These are phyloP conservation scores for Sylvilagus floridanus DNA, from an alignment of 2,797 vertebrate genomes.

Conservation along the genomic window DNA sequence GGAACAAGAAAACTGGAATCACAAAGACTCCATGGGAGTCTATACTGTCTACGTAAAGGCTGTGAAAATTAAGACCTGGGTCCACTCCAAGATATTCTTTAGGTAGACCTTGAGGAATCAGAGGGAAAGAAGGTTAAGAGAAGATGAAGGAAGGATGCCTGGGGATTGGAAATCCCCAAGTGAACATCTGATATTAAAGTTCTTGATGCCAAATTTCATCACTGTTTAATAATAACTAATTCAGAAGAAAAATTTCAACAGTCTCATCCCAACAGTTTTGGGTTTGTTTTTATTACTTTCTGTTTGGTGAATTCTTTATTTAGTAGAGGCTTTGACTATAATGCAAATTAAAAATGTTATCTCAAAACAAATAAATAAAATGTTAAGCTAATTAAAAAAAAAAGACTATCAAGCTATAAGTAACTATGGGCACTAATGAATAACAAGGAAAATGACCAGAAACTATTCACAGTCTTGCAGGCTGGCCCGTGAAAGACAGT, in stretches of 20 bases:
- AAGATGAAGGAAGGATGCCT: not conserved
- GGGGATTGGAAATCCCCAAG: constrained; percentile 16
- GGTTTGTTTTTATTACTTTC: not conserved
- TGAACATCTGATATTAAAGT: constrained; percentile 38
- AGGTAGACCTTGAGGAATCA: constrained; percentile 22
- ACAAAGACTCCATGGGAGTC: not conserved
- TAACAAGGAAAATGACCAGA: constrained; percentile 40
- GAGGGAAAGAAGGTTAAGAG: not conserved
- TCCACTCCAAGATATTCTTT: not conserved
- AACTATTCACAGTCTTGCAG: constrained; percentile 7
- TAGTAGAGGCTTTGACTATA: too few species aligned
- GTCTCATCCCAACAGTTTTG: not conserved
- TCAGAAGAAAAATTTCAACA: constrained; percentile 14
- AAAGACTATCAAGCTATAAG: not conserved
- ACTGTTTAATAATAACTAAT: not conserved
- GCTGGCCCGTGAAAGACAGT: not conserved
- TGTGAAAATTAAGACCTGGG: not conserved
- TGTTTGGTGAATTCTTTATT: too few species aligned
- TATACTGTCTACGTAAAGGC: not conserved
- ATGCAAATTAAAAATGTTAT: too few species aligned
- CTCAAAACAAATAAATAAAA: too few species aligned
- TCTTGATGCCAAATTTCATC: not conserved
- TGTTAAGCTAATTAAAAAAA: too few species aligned
- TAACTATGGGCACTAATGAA: constrained; percentile 18
- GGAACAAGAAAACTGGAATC: not conserved